Conservation (phyloP, 2,888 invertebrate genomes). For the Polia nebulosa region DNA sequence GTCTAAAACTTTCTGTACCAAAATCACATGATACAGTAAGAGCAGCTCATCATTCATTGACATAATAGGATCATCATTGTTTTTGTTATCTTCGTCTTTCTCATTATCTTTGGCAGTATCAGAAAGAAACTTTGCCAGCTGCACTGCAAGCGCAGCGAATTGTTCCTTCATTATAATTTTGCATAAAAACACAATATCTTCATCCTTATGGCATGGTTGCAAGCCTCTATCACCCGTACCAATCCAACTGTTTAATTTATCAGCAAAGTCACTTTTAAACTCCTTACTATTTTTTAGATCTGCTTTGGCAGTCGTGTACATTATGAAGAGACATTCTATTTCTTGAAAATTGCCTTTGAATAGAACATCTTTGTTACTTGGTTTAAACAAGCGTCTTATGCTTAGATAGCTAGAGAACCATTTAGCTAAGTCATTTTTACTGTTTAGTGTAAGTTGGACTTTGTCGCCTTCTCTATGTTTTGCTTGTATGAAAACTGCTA, state of each 20-base stretch:
- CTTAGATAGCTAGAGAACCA: conserved; percentile 50
- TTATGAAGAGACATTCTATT: conserved; percentile 47
- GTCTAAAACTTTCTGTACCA: conserved; percentile 41
- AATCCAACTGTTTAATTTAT: conserved; percentile 39
- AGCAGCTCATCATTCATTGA: conserved; percentile 49
- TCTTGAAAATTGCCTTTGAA: conserved; percentile 44
- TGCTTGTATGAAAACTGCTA: conserved; percentile 55
- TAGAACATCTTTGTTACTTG: conserved; percentile 25
- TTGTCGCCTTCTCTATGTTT: conserved; percentile 55
- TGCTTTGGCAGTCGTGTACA: conserved; percentile 54
- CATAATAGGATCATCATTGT: conserved; percentile 9
- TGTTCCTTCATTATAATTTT: conserved; percentile 43
- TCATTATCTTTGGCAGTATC: conserved; percentile 4
- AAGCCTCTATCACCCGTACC: conserved; percentile 40
- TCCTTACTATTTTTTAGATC: conserved; percentile 21
- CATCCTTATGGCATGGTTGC: conserved; percentile 17
- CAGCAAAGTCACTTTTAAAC: background rate
- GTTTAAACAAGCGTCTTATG: conserved; percentile 40
- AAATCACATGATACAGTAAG: conserved; percentile 45
- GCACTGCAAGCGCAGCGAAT: conserved; percentile 34
- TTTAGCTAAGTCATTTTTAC: conserved; percentile 36
- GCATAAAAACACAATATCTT: conserved; percentile 37
- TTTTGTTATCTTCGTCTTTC: background rate
- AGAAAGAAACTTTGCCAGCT: conserved; percentile 33
- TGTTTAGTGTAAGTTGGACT: conserved; percentile 28